phyloP scores from a whole-genome alignment of 1,140 invertebrate species.

The Drosophila sulfurigaster region DNA sequence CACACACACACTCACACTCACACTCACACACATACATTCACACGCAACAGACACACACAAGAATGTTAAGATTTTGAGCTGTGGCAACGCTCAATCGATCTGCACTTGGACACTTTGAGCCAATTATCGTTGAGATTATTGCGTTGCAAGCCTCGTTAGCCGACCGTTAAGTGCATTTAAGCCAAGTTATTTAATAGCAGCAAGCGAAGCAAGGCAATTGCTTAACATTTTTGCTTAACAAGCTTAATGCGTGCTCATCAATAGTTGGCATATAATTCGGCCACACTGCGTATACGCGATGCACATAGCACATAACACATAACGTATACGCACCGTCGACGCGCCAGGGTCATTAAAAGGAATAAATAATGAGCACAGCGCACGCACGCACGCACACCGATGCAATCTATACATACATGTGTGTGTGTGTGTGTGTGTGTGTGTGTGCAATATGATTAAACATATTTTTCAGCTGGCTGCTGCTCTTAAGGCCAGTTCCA shows the following conservation, averaged over 20 bases:
- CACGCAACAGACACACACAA: too few species aligned
- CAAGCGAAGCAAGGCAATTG: constrained; percentile 1
- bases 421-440: constrained; percentile 23
- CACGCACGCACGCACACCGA: not conserved
- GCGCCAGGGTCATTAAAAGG: constrained; percentile 40
- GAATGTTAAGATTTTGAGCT: not conserved
- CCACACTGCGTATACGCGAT: constrained; percentile 40
- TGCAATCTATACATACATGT: not conserved
- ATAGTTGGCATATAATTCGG: constrained; percentile 30
- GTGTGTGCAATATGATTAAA: constrained; percentile 59
- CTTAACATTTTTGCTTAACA: constrained; percentile 5
- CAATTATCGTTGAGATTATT: constrained; percentile 2
- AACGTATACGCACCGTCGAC: constrained; percentile 38
- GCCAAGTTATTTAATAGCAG: constrained; percentile 9
- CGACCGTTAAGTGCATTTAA: not conserved
- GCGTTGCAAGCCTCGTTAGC: not conserved
- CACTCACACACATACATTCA: too few species aligned
- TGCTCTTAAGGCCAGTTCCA: constrained; percentile 32
- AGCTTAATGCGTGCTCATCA: constrained; percentile 24
- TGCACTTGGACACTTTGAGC: not conserved
- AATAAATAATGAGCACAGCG: constrained; percentile 40
- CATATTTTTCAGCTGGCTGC: constrained; percentile 41
- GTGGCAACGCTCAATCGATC: not conserved
- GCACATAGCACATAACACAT: not conserved
- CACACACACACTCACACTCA: too few species aligned